These are phyloP conservation scores for Formica aserva DNA, from an alignment of 2,888 invertebrate genomes.

Conservation along the genomic window DNA sequence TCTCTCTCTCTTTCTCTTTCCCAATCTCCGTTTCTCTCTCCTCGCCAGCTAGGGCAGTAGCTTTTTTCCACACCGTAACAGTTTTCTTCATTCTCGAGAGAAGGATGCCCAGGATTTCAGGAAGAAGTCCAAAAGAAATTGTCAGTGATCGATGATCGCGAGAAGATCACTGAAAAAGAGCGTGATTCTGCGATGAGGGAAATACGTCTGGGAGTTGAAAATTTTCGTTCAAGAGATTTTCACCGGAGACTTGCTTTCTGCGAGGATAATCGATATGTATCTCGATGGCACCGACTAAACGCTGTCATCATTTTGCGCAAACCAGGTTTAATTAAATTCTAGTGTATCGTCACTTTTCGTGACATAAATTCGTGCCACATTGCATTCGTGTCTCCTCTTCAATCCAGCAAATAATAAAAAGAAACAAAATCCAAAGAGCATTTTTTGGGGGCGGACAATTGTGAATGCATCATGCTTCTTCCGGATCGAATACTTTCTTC, in stretches of 20 bases:
- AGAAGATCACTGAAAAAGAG: constrained; percentile 52
- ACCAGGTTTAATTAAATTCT: not conserved
- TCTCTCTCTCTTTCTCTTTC: not conserved
- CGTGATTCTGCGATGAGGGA: constrained; percentile 51
- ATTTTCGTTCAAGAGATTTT: constrained; percentile 41
- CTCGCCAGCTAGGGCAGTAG: constrained; percentile 4
- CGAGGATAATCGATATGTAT: constrained; percentile 41
- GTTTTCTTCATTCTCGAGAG: constrained; percentile 40
- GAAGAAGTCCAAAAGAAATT: constrained; percentile 59
- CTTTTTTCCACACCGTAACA: constrained; percentile 36
- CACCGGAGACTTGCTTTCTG: constrained; percentile 2
- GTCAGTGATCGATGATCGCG: constrained; percentile 72
- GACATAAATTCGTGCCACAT: constrained; percentile 12
- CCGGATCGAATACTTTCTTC: constrained; percentile 10
- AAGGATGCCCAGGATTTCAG: constrained; percentile 53
- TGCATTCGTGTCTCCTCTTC: not conserved
- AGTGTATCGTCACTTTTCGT: constrained; percentile 21
- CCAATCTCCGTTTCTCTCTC: constrained; percentile 16
- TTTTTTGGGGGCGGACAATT: constrained; percentile 18
- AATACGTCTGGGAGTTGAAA: constrained; percentile 29
- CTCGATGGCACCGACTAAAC: constrained; percentile 21
- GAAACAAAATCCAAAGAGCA: constrained; percentile 11
- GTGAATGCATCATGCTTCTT: constrained; percentile 21
- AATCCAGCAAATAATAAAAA: not conserved
- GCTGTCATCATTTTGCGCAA: constrained; percentile 23